These are phyloP conservation scores for Trinorchestia longiramus DNA, from an alignment of 1,140 invertebrate species.

Conservation along the genomic window DNA sequence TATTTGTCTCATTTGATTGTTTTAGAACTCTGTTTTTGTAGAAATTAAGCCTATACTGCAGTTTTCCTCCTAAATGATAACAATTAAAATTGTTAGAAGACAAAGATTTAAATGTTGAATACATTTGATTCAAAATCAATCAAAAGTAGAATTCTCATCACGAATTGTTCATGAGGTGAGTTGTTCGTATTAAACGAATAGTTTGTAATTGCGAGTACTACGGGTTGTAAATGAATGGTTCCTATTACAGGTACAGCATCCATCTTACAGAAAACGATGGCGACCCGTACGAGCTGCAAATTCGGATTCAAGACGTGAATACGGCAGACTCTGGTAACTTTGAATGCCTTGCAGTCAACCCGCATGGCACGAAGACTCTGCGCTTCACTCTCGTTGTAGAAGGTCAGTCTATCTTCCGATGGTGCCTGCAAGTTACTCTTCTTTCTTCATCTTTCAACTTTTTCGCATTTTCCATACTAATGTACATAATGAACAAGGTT, in stretches of 20 bases:
- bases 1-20: too few relatives aligned
- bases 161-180: neutral
- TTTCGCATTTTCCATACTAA: too few relatives aligned
- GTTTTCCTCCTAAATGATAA: neutral
- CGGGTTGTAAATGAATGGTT: neutral
- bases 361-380: conserved; percentile 93
- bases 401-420: conserved; percentile 73
- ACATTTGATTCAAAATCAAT: too few relatives aligned
- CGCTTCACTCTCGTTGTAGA: conserved; percentile 95
- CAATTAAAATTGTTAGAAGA: neutral
- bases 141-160: neutral
- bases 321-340: conserved; percentile 87
- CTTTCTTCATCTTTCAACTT: too few relatives aligned
- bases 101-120: neutral
- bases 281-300: neutral
- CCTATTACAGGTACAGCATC: neutral
- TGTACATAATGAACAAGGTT: too few relatives aligned
- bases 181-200: neutral
- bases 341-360: conserved; percentile 93
- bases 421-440: too few relatives aligned
- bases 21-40: neutral
- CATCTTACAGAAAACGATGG: neutral
- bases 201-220: neutral
- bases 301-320: neutral
- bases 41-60: neutral